Percentiles rank a stretch among this genome's conserved stretches.
Evolutionary conservation across 2,888 invertebrate genomes (phyloP).

Genomic region (Zonitis immaculata): DNA sequence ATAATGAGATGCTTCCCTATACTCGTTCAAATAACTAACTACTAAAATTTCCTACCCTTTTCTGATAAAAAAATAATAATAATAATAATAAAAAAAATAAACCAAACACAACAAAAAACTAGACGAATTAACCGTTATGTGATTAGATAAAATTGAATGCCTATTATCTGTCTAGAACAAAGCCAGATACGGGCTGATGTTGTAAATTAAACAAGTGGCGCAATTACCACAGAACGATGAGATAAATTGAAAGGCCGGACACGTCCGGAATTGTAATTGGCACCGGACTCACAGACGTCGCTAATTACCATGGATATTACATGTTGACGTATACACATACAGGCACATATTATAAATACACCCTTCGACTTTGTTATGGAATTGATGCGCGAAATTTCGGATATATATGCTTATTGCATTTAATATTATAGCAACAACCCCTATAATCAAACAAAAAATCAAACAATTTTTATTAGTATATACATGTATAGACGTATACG

Average conservation of each 20-base stretch:
- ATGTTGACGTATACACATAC: constrained; percentile 41
- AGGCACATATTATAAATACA: no score
- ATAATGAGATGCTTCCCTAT: background rate
- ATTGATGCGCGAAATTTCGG: constrained; percentile 39
- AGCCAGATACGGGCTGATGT: constrained; percentile 34
- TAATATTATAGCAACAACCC: constrained; percentile 9
- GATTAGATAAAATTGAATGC: constrained; percentile 21
- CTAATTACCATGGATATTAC: constrained; percentile 46
- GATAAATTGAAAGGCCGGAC: constrained; percentile 41
- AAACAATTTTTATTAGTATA: no score
- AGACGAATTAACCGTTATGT: constrained; percentile 17
- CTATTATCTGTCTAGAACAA: constrained; percentile 29
- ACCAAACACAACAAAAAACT: no score
- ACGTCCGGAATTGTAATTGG: constrained; percentile 40
- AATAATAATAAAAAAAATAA: no score
- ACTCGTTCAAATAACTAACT: no score
- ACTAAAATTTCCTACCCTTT: no score
- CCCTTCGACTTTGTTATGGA: constrained; percentile 32
- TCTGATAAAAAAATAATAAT: no score
- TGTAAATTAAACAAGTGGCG: constrained; percentile 42
- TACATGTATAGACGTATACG: no score
- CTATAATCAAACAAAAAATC: no score
- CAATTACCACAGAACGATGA: constrained; percentile 38
- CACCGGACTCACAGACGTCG: constrained; percentile 40
- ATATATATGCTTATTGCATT: constrained; percentile 44